Conservation (phyloP, 2,888 invertebrate species). For the Amblyjoppa fuscipennis region DNA sequence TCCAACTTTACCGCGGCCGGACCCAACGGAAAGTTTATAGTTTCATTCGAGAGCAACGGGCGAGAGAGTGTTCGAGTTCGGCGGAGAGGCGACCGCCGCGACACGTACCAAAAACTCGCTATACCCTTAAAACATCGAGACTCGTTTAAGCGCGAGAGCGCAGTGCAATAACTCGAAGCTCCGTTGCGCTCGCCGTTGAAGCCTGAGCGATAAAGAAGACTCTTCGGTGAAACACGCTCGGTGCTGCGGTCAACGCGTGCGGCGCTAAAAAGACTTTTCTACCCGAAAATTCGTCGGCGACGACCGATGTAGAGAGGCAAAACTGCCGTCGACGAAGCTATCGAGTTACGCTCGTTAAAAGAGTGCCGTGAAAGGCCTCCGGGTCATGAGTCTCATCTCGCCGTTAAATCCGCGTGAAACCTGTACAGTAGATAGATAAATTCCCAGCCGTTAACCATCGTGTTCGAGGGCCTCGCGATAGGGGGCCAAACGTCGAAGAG, state of each 20-base stretch:
- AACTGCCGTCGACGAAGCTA: constrained; percentile 20
- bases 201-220: constrained; percentile 21
- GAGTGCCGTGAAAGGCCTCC: constrained; percentile 23
- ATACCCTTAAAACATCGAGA: constrained; percentile 58
- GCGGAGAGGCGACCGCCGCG: constrained; percentile 6
- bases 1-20: constrained; percentile 49
- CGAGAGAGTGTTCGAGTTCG: constrained; percentile 37
- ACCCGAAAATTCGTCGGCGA: neutral
- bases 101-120: constrained; percentile 56
- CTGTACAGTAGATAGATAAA: constrained; percentile 32
- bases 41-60: constrained; percentile 51
- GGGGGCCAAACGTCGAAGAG: constrained; percentile 23
- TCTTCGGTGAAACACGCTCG: neutral
- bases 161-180: constrained; percentile 58
- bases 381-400: neutral
- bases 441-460: neutral
- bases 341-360: constrained; percentile 26
- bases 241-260: constrained; percentile 5
- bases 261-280: constrained; percentile 29
- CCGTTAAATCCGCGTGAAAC: constrained; percentile 33
- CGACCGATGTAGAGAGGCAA: constrained; percentile 24
- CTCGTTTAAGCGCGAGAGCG: constrained; percentile 46
- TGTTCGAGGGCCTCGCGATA: neutral
- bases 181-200: constrained; percentile 11
- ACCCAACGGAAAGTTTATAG: constrained; percentile 52